Conservation (phyloP, 2,113 vertebrate species). For the Cyprinodon variegatus region DNA sequence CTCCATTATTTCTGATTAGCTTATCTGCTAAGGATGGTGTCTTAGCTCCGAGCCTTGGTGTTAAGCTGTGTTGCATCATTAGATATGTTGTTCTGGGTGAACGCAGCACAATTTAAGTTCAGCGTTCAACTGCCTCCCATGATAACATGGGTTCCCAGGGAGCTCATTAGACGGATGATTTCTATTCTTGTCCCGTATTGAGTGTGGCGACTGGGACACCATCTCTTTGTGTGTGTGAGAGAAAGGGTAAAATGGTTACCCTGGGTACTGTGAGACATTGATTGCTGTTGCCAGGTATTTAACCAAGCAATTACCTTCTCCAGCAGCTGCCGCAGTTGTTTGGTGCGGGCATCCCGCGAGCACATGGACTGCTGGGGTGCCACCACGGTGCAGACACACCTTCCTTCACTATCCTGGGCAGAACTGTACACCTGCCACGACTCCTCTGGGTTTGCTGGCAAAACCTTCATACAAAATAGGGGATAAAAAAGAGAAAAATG, state of each 20-base stretch:
- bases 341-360: conserved; percentile 95
- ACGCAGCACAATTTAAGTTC: conserved; percentile 28
- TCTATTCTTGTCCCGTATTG: conserved; percentile 50
- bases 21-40: neutral
- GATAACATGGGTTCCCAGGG: conserved; percentile 67
- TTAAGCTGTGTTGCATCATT: conserved; percentile 63
- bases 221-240: conserved; percentile 4
- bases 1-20: neutral
- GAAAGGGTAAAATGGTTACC: neutral
- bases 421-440: conserved; percentile 99
- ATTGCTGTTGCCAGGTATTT: neutral
- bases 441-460: conserved; percentile 96
- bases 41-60: conserved; percentile 3
- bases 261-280: neutral
- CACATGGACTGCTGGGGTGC: conserved; percentile 99
- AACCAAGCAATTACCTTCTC: conserved; percentile 88
- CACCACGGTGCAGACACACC: conserved; percentile 98
- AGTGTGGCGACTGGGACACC: conserved; percentile 24
- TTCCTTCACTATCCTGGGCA: conserved; percentile 96
- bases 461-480: conserved; percentile 78
- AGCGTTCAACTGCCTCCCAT: conserved; percentile 37
- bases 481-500: neutral
- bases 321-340: conserved; percentile 97
- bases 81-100: conserved; percentile 21
- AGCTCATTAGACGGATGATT: conserved; percentile 71